Evolutionary conservation across 2,113 vertebrate genomes (phyloP), one percentile per base, ranked within the genome.

Genomic region (Malurus alboscapulatus): DNA sequence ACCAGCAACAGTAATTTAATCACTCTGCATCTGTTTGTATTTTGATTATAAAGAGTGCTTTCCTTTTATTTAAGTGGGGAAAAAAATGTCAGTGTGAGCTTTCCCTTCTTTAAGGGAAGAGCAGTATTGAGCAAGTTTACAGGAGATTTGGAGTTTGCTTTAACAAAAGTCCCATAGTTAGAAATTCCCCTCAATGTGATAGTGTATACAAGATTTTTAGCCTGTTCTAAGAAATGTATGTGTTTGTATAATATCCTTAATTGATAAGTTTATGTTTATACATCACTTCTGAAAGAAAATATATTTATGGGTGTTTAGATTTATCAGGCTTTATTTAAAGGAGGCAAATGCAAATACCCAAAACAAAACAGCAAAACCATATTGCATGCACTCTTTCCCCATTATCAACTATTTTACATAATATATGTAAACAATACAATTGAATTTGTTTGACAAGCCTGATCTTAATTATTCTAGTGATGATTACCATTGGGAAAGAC

Each of bases 21-120:
- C 42, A 27, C 21, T 91, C 87, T 86, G 21, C 48, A 86, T 91
- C 17, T 77, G 40, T 86, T 90, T 88, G 26, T 59, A 38, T 75
- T 95, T 61, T 81, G 44, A 88, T 59, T 96, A 78, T 26, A 74
- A 74, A 91, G 65, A 50, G 2, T 45, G 6, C 5, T 89, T 85
- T 94, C 50, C 40, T 65, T 90, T 55, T 27, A 66, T 62, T 73
- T 36, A 80, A 72, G 16, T 11, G 10, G 4, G 5, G 16, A 10
- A 30, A 42, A 30, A 61, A 47, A n/a, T 38, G 26, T 22, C 17
- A 40, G 36, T 40, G 12, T n/a, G 38, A 54, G 4, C 54, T 71
- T 24, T 30, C 7, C 8, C 7, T 12, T 6, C 19, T 77, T 26
- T 59, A 85, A 67, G 25, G n/a, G 20, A 54, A 59, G 17, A 83